These are phyloP conservation scores for Anoplius nigerrimus DNA, from an alignment of 2,888 invertebrate species.

Conservation along the genomic window DNA sequence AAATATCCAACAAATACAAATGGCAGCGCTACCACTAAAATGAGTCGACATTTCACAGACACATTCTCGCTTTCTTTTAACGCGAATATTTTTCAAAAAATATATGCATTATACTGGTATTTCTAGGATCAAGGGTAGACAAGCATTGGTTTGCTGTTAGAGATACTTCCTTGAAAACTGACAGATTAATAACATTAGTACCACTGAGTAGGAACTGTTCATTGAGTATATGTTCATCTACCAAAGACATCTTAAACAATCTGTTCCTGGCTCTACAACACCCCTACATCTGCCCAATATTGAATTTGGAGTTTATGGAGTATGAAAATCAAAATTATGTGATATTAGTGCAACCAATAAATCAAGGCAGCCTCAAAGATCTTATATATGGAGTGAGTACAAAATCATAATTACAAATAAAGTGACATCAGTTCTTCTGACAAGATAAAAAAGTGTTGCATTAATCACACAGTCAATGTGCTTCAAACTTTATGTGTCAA, in stretches of 20 bases:
- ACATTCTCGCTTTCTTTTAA: too few species aligned
- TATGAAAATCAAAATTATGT: conserved; percentile 77
- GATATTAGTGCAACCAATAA: conserved; percentile 88
- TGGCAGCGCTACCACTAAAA: too few species aligned
- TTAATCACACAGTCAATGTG: not conserved
- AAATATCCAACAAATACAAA: too few species aligned
- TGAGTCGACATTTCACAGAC: too few species aligned
- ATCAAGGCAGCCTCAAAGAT: conserved; percentile 92
- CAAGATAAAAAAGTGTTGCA: not conserved
- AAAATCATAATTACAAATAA: not conserved
- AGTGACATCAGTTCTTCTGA: not conserved
- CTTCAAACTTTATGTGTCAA: too few species aligned
- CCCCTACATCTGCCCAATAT: conserved; percentile 93
- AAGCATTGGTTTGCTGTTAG: conserved; percentile 95
- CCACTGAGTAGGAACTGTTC: conserved; percentile 81
- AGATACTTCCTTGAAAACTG: conserved; percentile 87
- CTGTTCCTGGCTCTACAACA: conserved; percentile 91
- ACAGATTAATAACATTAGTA: conserved; percentile 85
- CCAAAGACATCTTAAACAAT: conserved; percentile 84
- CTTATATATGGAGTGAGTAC: conserved; percentile 86
- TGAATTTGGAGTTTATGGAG: conserved; percentile 86
- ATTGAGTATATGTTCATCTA: conserved; percentile 81
- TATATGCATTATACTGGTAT: too few species aligned
- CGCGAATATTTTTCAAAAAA: too few species aligned
- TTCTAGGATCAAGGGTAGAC: conserved; percentile 84